Evolutionary conservation across 1,140 invertebrate species (phyloP), one percentile per base, ranked within the genome.

Genomic region (Pemphigus obesinymphae): DNA sequence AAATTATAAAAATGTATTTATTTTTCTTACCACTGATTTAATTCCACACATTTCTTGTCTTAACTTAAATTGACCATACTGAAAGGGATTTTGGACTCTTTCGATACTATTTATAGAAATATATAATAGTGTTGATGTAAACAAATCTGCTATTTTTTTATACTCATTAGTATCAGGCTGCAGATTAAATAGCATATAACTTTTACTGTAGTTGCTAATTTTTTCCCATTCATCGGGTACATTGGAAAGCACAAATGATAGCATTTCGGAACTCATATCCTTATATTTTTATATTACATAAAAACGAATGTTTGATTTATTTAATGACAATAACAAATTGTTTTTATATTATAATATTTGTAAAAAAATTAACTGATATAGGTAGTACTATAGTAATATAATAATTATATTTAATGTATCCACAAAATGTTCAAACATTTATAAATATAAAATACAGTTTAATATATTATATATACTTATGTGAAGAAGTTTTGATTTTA

Each of bases 61-160:
- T 4, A 72, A 72, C n/a, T 40, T 45, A 4, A 43, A 72, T 17
- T 37, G 68, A 72, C 68, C 68, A 72, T 72, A 72, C 7, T 72
- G 68, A 43, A 72, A 72, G 15, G 68, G 68, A 26, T 72, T 72
- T 72, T 72, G 68, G 1, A 72, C n/a, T 45, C 68, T 45, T 43
- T 40, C 11, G n/a, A 72, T 43, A 17, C 10, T 43, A 15, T 72
- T 72, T n/a, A n/a, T n/a, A n/a, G n/a, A n/a, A 6, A 72, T 37
- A 13, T 13, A 11, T 26, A 72, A 43, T 15, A 1, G 17, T 6
- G 20, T 45, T 0, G 1, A 13, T 2, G 43, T 26, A 45, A 72
- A 72, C 68, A 72, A 23, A 23, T n/a, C 2, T 26, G n/a, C 40
- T 43, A 72, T 4, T 3, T 26, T 1, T 26, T 2, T 1, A 26